phyloP scores from a whole-genome alignment of 1,140 invertebrate species.

The Propsilocerus akamusi region DNA sequence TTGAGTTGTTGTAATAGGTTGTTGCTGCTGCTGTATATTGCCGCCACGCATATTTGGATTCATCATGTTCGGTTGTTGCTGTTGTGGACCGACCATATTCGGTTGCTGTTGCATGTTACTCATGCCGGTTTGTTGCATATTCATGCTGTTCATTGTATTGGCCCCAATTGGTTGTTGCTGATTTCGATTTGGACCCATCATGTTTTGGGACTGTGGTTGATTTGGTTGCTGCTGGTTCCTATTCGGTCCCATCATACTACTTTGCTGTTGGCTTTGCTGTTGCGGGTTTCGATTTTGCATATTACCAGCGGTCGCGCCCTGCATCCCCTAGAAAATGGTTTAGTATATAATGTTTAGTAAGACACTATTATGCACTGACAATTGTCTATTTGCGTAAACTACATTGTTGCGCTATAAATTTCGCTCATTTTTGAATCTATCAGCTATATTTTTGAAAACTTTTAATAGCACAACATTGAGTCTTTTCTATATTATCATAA shows the following conservation, averaged over 20 bases:
- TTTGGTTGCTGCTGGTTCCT: constrained; percentile 19
- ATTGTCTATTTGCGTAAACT: too few species aligned
- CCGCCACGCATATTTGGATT: constrained; percentile 17
- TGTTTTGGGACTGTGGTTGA: constrained; percentile 21
- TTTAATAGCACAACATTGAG: constrained; percentile 5
- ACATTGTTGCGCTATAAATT: neutral
- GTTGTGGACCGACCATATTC: constrained; percentile 14
- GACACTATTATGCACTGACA: too few species aligned
- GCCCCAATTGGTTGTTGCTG: constrained; percentile 18
- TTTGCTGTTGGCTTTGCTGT: constrained; percentile 21
- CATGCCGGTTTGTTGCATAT: constrained; percentile 3
- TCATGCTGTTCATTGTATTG: constrained; percentile 7
- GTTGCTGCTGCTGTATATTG: constrained; percentile 17
- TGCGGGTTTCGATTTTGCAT: constrained; percentile 28
- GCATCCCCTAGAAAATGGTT: constrained; percentile 27
- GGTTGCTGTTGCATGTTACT: constrained; percentile 8
- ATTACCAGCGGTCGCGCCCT: constrained; percentile 40
- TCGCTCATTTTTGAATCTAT: too few species aligned
- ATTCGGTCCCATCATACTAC: constrained; percentile 11
- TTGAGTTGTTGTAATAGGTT: neutral
- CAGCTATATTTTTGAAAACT: neutral
- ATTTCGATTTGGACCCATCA: constrained; percentile 13
- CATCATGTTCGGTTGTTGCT: constrained; percentile 19
- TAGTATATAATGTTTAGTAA: too few species aligned
- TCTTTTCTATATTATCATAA: constrained; percentile 6